Conservation (phyloP, 2,113 vertebrate species). For the Rhynchopsitta pachyrhyncha region DNA sequence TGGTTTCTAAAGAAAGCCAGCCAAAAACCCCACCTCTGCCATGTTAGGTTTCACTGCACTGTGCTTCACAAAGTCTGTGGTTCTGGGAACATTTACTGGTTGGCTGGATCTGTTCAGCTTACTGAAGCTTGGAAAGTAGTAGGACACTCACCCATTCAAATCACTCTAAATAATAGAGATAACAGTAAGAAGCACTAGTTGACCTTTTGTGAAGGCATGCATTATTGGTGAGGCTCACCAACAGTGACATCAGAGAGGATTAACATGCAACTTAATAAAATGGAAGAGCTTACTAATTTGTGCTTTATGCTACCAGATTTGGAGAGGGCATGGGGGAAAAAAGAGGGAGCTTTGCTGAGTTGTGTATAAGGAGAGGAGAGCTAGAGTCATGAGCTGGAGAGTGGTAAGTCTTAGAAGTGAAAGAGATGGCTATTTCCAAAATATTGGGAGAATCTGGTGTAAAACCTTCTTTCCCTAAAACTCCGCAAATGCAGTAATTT, state of each 20-base stretch:
- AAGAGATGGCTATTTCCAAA: not conserved
- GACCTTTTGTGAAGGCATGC: not conserved
- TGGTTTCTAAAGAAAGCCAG: not conserved
- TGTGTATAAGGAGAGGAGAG: not conserved
- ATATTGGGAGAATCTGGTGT: not conserved
- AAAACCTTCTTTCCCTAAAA: not conserved
- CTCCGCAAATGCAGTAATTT: not conserved
- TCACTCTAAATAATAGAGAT: not conserved
- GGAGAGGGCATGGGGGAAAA: not conserved
- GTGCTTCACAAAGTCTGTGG: not conserved
- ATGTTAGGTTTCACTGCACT: not conserved
- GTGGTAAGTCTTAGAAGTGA: not conserved
- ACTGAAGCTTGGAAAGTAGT: not conserved
- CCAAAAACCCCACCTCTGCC: not conserved
- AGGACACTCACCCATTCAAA: not conserved
- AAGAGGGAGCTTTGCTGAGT: not conserved
- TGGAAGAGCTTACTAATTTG: not conserved
- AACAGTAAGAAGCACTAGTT: not conserved
- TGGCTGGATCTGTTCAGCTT: not conserved
- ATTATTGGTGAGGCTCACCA: not conserved
- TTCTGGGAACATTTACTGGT: not conserved
- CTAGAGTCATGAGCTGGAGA: not conserved
- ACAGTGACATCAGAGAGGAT: not conserved
- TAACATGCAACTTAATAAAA: not conserved
- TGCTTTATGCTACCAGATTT: not conserved